Percentiles rank a stretch among this genome's conserved stretches.
Evolutionary conservation across 2,113 vertebrate genomes (phyloP).

Genomic region (Pangasianodon gigas): DNA sequence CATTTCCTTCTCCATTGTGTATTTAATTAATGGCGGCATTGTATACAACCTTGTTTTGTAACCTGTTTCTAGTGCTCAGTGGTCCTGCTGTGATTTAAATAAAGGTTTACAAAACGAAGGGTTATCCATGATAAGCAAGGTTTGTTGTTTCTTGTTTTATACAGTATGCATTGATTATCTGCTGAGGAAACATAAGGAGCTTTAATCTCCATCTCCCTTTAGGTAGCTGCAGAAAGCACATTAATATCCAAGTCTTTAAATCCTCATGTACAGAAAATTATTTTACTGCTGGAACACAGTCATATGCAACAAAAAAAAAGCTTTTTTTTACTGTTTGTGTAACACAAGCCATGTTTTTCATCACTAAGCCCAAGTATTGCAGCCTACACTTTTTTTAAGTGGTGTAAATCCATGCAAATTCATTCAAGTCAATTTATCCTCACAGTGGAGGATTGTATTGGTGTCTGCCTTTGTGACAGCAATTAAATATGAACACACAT

Average conservation of each 20-base stretch:
- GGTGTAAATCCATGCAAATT: slow-evolving; percentile 32
- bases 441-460: neutral
- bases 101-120: neutral
- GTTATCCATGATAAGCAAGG: neutral
- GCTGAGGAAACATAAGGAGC: neutral
- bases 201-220: slow-evolving; percentile 13
- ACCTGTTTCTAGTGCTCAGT: neutral
- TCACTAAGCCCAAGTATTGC: slow-evolving; percentile 15
- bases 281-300: neutral
- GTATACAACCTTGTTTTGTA: neutral
- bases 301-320: neutral
- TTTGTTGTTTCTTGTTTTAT: neutral
- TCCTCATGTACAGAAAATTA: neutral
- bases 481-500: slow-evolving; percentile 27
- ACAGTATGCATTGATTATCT: neutral
- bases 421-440: slow-evolving; percentile 21
- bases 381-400: slow-evolving; percentile 6
- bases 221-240: neutral
- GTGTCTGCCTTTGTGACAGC: slow-evolving; percentile 3
- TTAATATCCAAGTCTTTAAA: neutral
- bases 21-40: slow-evolving; percentile 18
- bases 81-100: slow-evolving; percentile 24
- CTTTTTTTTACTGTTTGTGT: neutral
- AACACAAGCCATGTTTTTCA: slow-evolving; percentile 3
- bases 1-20: neutral